These are phyloP conservation scores for Hippocampus zosterae DNA, from an alignment of 2,113 vertebrate species.

Conservation along the genomic window DNA sequence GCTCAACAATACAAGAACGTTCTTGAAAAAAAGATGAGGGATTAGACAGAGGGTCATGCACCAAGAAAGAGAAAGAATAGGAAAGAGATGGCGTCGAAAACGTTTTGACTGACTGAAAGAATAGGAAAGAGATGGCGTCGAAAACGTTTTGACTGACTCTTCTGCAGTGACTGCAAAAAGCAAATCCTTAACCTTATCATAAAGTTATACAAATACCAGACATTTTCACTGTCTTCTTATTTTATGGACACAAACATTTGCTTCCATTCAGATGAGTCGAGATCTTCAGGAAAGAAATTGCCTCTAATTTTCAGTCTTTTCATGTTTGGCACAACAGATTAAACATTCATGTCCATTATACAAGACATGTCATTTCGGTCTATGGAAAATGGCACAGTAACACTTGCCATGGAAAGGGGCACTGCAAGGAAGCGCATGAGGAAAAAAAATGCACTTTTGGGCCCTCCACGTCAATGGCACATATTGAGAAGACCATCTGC, in stretches of 20 bases:
- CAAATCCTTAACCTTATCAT: slow-evolving; percentile 7
- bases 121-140: slow-evolving; percentile 23
- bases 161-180: slow-evolving; percentile 23
- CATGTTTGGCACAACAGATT: not conserved
- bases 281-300: not conserved
- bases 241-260: not conserved
- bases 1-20: not conserved
- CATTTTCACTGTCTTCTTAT: not conserved
- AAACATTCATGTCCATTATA: not conserved
- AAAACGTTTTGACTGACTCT: slow-evolving; percentile 28
- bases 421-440: no score
- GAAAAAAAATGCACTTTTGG: not conserved
- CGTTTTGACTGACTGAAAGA: slow-evolving; percentile 24
- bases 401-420: not conserved
- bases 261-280: not conserved
- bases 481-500: not conserved
- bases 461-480: not conserved
- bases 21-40: slow-evolving; percentile 25
- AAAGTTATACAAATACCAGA: not conserved
- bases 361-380: not conserved
- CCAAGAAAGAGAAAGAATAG: slow-evolving; percentile 29
- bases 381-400: not conserved
- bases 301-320: not conserved
- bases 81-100: slow-evolving; percentile 21
- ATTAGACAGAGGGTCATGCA: slow-evolving; percentile 18